Evolutionary conservation across 2,113 vertebrate species (phyloP).

Genomic region (Symphodus melops): DNA sequence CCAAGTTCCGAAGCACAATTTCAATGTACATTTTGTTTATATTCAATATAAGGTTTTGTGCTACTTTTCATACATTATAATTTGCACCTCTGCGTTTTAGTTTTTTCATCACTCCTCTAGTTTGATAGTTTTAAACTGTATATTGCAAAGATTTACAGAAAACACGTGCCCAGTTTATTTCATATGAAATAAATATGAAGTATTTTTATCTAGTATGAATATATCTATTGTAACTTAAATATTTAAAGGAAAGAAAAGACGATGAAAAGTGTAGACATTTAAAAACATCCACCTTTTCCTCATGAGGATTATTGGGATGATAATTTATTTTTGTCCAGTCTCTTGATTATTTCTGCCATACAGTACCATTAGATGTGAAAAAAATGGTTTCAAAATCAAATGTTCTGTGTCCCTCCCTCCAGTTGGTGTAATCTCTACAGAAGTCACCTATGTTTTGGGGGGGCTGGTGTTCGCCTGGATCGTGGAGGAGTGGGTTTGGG

Average conservation of each 20-base stretch:
- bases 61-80: no score
- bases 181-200: not conserved
- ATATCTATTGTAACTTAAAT: not conserved
- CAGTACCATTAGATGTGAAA: not conserved
- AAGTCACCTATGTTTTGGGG: constrained; percentile 82
- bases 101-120: not conserved
- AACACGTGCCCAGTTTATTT: not conserved
- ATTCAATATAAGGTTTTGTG: no score
- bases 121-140: not conserved
- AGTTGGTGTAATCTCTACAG: constrained; percentile 84
- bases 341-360: not conserved
- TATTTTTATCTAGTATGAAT: no score
- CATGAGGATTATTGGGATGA: no score
- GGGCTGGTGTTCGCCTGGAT: constrained; percentile 85
- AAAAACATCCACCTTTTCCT: not conserved
- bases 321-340: not conserved
- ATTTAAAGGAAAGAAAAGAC: no score
- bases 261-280: no score
- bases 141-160: not conserved
- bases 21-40: not conserved
- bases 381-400: not conserved
- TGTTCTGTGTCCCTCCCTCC: constrained; percentile 9
- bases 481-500: constrained; percentile 88
- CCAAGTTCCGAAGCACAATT: not conserved
- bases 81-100: not conserved